Base-by-base conservation (phyloP, 2,888 invertebrate genomes). In the Aspidiotus destructor region DNA sequence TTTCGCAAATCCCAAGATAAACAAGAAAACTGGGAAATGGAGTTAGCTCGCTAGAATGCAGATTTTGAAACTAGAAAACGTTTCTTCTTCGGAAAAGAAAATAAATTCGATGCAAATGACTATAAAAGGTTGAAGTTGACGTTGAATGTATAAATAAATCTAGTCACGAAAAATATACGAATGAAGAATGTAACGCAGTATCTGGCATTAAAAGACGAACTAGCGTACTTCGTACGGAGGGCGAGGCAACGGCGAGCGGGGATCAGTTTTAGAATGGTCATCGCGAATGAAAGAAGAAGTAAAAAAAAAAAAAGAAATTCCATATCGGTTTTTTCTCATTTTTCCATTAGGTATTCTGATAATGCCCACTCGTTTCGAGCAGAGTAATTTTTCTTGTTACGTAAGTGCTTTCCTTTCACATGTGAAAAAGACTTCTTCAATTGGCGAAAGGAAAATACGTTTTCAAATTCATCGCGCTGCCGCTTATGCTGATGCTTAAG, bases 101-200 rank as follows among this genome's bases (percentile, higher is more conserved):
- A 67, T 67, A 67, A 67, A 67, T 67, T 67, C 67, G 67, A 67
- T 67, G 67, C 67, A 67, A 67, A 67, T 67, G 67, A 67, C 67
- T 58, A 60, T 58, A 67, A 58, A 67, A 58, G 67, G 67, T 67
- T 57, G 67, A 67, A 60, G 67, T 67, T 67, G 67, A 67, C 67
- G 60, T 67, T 48, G 58, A 67, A 58, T 58, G 58, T 67, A 67
- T 63, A 63, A 63, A 63, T 63, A 67, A 67, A 58, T 58, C 67
- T 67, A 67, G 67, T 67, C 67, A 67, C 67, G 67, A 67, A 67
- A 58, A 58, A 67, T 58, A 58, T 58, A 60, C 58, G 67, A 58
- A 57, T 58, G 67, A 57, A 52, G 58, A 57, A 67, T 67, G 58
- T 67, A 67, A 60, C 44, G 67, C 52, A 40, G 67, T 57, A 67